Evolutionary conservation across 2,888 invertebrate species (phyloP), one percentile per base, ranked within the genome.

Genomic region (Clanis bilineata): DNA sequence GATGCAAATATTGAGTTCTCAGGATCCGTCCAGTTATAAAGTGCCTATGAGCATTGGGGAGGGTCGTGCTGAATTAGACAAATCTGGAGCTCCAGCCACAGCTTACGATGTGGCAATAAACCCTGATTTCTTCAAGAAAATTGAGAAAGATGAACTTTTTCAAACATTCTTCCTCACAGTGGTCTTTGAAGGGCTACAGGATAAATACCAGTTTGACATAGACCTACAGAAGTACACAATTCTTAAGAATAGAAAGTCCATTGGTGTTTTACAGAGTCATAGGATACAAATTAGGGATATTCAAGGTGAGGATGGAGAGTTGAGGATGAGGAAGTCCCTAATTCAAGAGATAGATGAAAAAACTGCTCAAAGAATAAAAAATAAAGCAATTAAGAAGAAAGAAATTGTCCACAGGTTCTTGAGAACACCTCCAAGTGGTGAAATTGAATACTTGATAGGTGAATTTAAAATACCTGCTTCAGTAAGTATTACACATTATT

Each of bases 31-130:
- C 3, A 94, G 94, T 54, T 98, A 95, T 83, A 92, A 96, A 64
- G 95, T 98, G 47, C 98, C 98, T 0, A 96, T 98, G 96, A 98
- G 98, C 80, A 95, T 98, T 66, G 97, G 97, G 0, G 96, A 96
- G 76, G 94, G 96, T 3, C 95, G 96, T 69, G 93, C 93, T 5
- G 97, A 97, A 75, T 85, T 90, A 22, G 98, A 98, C 80, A 97
- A 97, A 82, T 93, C 94, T 57, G 96, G 96, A 32, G 90, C 93
- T 22, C 94, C 94, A 0, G 95, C 96, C 39, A 94, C 94, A 61
- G 96, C 95, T 0, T 97, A 96, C 78, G 98, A 98, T 83, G 94
- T 98, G 28, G 96, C 97, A 2, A 94, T 98, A 36, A 96, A 97
- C 84, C 94, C 96, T 2, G 86, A 89, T 1, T 98, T 97, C 76